These are phyloP conservation scores for Drosophila kanapiae DNA, from an alignment of 1,140 invertebrate species.

Conservation along the genomic window DNA sequence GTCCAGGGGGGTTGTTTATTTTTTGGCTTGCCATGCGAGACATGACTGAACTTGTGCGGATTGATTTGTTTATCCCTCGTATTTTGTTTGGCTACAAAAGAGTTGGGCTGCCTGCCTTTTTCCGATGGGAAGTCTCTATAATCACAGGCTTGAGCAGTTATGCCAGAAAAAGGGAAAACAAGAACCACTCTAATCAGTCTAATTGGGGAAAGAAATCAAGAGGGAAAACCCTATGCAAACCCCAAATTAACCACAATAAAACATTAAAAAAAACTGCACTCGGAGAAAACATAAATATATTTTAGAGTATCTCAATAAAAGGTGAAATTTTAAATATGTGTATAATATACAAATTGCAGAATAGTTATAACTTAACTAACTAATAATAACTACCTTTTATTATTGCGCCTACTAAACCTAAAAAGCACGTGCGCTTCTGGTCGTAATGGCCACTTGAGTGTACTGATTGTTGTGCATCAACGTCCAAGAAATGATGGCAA, in stretches of 20 bases:
- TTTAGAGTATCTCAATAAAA: background rate
- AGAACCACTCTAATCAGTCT: conserved; percentile 41
- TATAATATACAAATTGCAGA: no score
- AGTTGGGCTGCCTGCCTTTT: conserved; percentile 17
- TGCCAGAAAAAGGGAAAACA: conserved; percentile 14
- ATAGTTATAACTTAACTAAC: no score
- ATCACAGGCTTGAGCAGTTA: conserved; percentile 42
- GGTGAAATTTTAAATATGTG: background rate
- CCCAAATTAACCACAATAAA: conserved; percentile 39
- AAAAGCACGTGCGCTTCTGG: no score
- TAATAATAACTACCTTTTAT: no score
- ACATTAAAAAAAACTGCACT: background rate
- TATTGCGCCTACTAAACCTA: no score
- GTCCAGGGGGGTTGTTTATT: conserved; percentile 32
- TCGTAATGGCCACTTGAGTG: no score
- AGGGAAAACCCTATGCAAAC: background rate
- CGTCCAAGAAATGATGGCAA: no score
- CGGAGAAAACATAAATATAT: background rate
- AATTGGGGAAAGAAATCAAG: conserved; percentile 41
- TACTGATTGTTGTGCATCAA: no score
- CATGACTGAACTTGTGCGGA: conserved; percentile 55
- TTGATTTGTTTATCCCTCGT: conserved; percentile 64
- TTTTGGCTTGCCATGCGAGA: conserved; percentile 39
- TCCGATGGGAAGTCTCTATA: conserved; percentile 19
- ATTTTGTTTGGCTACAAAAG: conserved; percentile 61